Evolutionary conservation across 2,888 invertebrate genomes (phyloP).

Genomic region (Synanthedon formicaeformis): DNA sequence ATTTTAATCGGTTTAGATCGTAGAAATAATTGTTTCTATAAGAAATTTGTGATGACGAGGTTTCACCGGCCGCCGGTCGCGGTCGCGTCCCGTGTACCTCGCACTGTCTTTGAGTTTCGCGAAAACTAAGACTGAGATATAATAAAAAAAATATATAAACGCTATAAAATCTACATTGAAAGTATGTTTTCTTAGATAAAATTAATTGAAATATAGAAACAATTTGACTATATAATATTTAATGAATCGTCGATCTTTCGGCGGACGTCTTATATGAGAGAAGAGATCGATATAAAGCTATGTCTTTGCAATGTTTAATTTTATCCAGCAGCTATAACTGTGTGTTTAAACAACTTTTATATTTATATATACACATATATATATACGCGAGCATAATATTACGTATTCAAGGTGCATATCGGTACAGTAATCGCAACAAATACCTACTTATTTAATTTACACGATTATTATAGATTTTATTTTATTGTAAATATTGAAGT

Average conservation of each 20-base stretch:
- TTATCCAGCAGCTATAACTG: constrained; percentile 60
- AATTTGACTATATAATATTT: constrained; percentile 63
- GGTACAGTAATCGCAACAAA: constrained; percentile 60
- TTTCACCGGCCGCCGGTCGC: constrained; percentile 34
- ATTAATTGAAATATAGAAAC: constrained; percentile 63
- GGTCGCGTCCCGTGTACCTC: constrained; percentile 43
- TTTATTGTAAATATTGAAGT: constrained; percentile 66
- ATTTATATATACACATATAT: constrained; percentile 27
- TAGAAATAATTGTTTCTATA: constrained; percentile 41
- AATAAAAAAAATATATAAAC: constrained; percentile 56
- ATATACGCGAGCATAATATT: too few species aligned
- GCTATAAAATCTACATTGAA: constrained; percentile 63
- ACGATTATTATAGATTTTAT: constrained; percentile 56
- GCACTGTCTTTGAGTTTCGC: constrained; percentile 61
- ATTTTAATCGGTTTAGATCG: constrained; percentile 34
- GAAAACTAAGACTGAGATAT: constrained; percentile 69
- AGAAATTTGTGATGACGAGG: constrained; percentile 32
- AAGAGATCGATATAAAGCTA: constrained; percentile 17
- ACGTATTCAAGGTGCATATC: constrained; percentile 49
- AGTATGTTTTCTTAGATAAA: constrained; percentile 66
- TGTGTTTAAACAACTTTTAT: constrained; percentile 71
- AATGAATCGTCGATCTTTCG: constrained; percentile 46
- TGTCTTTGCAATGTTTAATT: constrained; percentile 33
- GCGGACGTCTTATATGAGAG: constrained; percentile 52
- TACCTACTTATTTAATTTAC: constrained; percentile 42